Conservation (phyloP, 2,797 vertebrate genomes). For the Amazonetta brasiliensis region DNA sequence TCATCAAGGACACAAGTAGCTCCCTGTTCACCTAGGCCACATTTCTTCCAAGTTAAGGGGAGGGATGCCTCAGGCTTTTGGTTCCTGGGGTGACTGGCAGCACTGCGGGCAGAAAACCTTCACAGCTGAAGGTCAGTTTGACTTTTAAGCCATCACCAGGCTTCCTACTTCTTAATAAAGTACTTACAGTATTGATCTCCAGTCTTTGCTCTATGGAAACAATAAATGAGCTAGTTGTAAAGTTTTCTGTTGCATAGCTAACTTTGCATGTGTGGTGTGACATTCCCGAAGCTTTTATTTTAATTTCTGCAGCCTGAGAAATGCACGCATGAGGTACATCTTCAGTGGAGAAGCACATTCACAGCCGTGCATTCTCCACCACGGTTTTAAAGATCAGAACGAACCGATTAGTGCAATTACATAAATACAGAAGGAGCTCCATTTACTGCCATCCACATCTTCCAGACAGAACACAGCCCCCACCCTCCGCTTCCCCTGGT, state of each 20-base stretch:
- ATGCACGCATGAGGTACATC: fast-evolving
- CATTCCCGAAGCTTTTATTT: conserved; percentile 8
- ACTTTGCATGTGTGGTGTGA: not conserved
- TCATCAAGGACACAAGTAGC: not conserved
- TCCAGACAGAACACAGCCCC: not conserved
- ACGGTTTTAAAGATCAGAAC: not conserved
- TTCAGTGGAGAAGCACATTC: not conserved
- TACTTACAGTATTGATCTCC: not conserved
- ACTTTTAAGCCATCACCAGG: not conserved
- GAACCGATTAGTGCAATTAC: not conserved
- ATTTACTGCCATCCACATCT: not conserved
- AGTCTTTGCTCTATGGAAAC: conserved; percentile 13
- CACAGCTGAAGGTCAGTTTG: not conserved
- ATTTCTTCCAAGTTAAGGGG: not conserved
- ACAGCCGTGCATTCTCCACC: not conserved
- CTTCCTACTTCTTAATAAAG: conserved; percentile 4
- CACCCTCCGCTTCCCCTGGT: not conserved
- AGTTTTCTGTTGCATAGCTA: conserved; percentile 54
- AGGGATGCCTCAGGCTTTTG: not conserved
- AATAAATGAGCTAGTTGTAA: conserved; percentile 23
- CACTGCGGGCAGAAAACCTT: not conserved
- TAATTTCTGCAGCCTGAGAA: not conserved
- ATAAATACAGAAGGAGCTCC: not conserved
- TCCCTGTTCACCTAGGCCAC: not conserved
- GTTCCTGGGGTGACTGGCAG: not conserved